Percentiles rank a stretch among this genome's conserved stretches.
These are phyloP conservation scores for Drosophila watanabei DNA, from an alignment of 1,140 invertebrate genomes.

Conservation along the genomic window DNA sequence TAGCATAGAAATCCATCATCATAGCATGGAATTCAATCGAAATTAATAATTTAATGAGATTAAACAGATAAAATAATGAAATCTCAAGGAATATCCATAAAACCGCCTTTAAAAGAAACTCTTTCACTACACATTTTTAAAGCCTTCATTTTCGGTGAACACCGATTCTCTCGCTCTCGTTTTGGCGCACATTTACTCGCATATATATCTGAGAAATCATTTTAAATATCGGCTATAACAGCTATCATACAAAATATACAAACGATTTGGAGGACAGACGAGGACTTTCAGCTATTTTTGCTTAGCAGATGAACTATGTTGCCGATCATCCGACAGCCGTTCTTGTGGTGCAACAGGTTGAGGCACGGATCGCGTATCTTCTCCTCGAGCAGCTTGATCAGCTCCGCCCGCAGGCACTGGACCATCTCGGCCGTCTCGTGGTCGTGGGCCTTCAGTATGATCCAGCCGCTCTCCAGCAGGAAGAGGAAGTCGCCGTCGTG, in stretches of 20 bases:
- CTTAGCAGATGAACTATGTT: conserved; percentile 89
- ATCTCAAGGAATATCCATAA: too few species aligned
- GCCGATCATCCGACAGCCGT: conserved; percentile 91
- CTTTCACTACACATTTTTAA: not conserved
- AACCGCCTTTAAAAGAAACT: not conserved
- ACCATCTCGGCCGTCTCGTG: conserved; percentile 92
- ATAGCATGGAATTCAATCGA: not conserved
- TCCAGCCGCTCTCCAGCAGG: conserved; percentile 94
- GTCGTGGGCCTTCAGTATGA: conserved; percentile 91
- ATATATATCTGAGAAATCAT: conserved; percentile 5
- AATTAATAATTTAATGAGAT: conserved; percentile 3
- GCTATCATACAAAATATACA: conserved; percentile 36
- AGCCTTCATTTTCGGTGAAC: conserved; percentile 5
- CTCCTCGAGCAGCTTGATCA: conserved; percentile 91
- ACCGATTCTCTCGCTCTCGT: too few species aligned
- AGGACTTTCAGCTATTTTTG: conserved; percentile 65
- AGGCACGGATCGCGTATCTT: conserved; percentile 93
- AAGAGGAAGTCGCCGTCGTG: conserved; percentile 91
- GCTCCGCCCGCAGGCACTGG: conserved; percentile 90
- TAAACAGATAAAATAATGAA: too few species aligned
- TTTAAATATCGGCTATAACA: conserved; percentile 35
- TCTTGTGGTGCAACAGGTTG: conserved; percentile 91
- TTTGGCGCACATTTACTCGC: conserved; percentile 5
- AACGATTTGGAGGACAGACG: conserved; percentile 21
- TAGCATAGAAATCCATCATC: conserved; percentile 5